These are phyloP conservation scores for Ophioderma brevispina DNA, from an alignment of 35 echinoderm and acorn worm genomes.

Conservation along the genomic window DNA sequence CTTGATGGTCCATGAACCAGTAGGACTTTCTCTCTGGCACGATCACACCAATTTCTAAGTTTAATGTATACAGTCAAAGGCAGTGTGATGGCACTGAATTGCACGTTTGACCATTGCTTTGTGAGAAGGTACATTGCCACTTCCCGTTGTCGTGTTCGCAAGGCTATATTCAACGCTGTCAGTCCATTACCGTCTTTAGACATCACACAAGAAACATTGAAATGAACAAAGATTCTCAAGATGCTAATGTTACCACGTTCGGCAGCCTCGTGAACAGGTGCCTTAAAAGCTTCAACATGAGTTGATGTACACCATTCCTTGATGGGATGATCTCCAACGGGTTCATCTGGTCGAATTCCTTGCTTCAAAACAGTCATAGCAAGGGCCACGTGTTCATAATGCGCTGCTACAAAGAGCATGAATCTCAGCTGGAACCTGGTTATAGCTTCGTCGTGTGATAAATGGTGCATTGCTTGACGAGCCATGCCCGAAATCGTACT, in stretches of 20 bases:
- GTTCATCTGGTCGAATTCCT: constrained; percentile 82
- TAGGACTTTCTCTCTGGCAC: constrained; percentile 84
- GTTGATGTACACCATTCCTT: constrained; percentile 85
- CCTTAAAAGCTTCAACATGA: constrained; percentile 79
- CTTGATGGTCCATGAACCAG: constrained; percentile 67
- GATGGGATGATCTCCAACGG: constrained; percentile 86
- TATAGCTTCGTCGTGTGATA: constrained; percentile 73
- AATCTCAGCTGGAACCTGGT: constrained; percentile 84
- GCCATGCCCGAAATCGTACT: constrained; percentile 77
- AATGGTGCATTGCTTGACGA: constrained; percentile 64
- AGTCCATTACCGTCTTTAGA: constrained; percentile 94
- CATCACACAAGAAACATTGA: constrained; percentile 90
- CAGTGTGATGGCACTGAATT: constrained; percentile 79
- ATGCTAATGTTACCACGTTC: constrained; percentile 89
- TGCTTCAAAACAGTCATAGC: constrained; percentile 67
- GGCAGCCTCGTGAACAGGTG: constrained; percentile 92
- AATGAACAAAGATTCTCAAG: constrained; percentile 87
- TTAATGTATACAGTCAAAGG: constrained; percentile 83
- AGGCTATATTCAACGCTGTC: constrained; percentile 77
- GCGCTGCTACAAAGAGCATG: constrained; percentile 86
- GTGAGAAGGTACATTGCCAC: constrained; percentile 90
- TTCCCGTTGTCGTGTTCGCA: constrained; percentile 83
- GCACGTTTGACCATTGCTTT: constrained; percentile 98
- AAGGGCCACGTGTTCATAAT: constrained; percentile 93
- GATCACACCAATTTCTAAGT: constrained; percentile 90